Conservation (phyloP, 2,797 vertebrate genomes). For the Gymnodraco acuticeps region DNA sequence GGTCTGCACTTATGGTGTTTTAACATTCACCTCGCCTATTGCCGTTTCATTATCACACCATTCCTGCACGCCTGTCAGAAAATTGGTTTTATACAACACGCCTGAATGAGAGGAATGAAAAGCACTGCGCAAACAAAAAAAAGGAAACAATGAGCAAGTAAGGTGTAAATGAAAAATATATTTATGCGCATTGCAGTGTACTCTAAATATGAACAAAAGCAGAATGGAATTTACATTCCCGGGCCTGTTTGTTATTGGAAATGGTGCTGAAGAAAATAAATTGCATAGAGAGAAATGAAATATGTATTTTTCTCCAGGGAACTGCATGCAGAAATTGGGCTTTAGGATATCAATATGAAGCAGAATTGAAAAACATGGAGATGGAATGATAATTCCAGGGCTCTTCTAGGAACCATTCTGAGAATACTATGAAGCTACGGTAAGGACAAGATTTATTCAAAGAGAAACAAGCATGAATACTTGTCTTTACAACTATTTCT, state of each 20-base stretch:
- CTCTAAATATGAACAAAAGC: constrained; percentile 13
- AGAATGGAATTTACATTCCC: constrained; percentile 45
- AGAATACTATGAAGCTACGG: neutral
- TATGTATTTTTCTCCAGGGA: constrained; percentile 3
- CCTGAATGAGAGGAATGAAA: constrained; percentile 57
- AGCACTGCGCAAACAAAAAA: constrained; percentile 40
- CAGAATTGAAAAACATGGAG: constrained; percentile 17
- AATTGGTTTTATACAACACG: constrained; percentile 79
- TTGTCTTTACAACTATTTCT: constrained; percentile 10
- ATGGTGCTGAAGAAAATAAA: constrained; percentile 37
- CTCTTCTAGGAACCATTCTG: neutral
- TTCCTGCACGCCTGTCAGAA: constrained; percentile 65
- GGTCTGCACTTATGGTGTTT: constrained; percentile 69
- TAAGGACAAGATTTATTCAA: neutral
- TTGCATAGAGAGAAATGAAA: constrained; percentile 31
- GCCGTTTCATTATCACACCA: constrained; percentile 78
- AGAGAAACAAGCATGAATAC: neutral
- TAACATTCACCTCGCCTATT: constrained; percentile 72
- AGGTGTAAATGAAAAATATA: constrained; percentile 55
- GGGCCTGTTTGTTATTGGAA: constrained; percentile 41
- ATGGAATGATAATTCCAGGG: constrained; percentile 12
- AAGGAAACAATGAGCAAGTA: constrained; percentile 44
- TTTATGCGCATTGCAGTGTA: constrained; percentile 15
- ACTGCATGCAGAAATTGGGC: constrained; percentile 8
- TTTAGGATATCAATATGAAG: constrained; percentile 22